These are phyloP conservation scores for Rhodinocichla rosea DNA, from an alignment of 2,113 vertebrate genomes.

Conservation along the genomic window DNA sequence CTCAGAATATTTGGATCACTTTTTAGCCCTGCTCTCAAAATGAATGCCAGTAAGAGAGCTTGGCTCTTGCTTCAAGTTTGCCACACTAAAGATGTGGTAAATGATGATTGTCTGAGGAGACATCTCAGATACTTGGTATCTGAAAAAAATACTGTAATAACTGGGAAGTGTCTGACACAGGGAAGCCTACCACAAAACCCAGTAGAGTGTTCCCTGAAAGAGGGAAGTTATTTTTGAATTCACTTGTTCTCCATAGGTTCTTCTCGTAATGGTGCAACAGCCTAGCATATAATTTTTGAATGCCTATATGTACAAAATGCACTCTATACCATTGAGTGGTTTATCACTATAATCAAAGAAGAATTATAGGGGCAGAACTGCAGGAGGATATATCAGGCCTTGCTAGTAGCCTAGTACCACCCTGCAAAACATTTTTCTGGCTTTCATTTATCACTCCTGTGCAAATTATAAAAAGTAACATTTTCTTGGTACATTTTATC, in stretches of 20 bases:
- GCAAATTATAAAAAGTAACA: background rate
- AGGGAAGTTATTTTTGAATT: background rate
- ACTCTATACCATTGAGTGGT: fast-evolving
- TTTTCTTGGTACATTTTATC: background rate
- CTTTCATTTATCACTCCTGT: background rate
- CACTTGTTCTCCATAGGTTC: background rate
- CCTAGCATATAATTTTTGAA: background rate
- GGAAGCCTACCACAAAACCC: background rate
- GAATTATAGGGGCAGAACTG: background rate
- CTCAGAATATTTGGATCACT: background rate
- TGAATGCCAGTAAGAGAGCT: background rate
- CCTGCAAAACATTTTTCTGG: background rate
- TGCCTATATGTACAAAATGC: background rate
- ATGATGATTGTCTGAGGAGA: background rate
- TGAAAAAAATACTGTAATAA: background rate
- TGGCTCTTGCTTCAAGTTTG: background rate
- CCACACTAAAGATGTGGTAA: background rate
- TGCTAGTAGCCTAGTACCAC: background rate
- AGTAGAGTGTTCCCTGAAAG: background rate
- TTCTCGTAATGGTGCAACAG: background rate
- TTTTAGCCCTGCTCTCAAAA: background rate
- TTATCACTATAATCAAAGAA: background rate
- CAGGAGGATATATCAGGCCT: background rate
- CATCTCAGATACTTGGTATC: background rate
- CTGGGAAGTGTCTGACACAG: background rate